These are phyloP conservation scores for Chaetura pelagica DNA, from an alignment of 2,113 vertebrate species.

Conservation along the genomic window DNA sequence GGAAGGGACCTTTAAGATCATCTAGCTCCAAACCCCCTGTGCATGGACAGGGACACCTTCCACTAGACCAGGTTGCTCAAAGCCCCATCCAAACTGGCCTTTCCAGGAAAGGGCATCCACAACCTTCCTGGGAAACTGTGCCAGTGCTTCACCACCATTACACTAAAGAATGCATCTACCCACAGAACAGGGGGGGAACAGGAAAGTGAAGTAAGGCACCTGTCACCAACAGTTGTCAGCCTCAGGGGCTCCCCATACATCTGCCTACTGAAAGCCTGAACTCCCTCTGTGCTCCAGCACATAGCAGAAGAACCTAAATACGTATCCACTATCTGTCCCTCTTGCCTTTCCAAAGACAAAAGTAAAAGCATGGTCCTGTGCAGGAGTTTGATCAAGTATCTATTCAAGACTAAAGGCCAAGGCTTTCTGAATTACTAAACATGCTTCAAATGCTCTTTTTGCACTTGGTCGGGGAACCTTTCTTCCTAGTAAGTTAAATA, in stretches of 20 bases:
- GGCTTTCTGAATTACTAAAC: constrained; percentile 2
- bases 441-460: neutral
- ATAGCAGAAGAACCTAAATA: neutral
- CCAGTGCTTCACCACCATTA: no score
- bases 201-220: neutral
- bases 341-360: constrained; percentile 11
- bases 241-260: neutral
- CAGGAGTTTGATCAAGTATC: neutral
- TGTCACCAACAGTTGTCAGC: neutral
- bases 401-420: neutral
- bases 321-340: neutral
- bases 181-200: neutral
- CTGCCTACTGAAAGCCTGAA: neutral
- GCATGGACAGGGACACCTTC: no score
- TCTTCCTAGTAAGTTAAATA: neutral
- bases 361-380: neutral
- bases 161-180: neutral
- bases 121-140: no score
- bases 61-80: no score
- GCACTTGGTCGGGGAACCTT: neutral
- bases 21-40: no score
- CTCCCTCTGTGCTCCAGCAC: neutral
- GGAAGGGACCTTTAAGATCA: no score
- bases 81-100: no score
- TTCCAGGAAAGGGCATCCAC: no score